Conservation (phyloP, 2,797 vertebrate genomes). For the Esox lucius region DNA sequence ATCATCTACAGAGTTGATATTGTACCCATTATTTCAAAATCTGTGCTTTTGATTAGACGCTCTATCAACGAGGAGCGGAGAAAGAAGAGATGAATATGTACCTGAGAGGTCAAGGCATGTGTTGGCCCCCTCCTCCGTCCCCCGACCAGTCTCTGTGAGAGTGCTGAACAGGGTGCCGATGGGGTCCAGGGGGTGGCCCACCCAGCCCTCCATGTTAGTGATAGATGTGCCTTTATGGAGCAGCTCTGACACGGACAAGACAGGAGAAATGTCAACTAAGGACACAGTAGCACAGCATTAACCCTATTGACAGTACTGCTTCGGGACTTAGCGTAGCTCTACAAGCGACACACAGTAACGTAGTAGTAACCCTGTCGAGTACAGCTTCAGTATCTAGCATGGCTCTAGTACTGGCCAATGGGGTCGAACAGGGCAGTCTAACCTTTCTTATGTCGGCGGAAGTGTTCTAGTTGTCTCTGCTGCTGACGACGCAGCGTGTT, state of each 20-base stretch:
- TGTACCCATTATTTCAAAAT: no score
- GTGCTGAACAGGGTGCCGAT: slow-evolving; percentile 86
- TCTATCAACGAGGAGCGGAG: no score
- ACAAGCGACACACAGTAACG: no score
- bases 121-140: slow-evolving; percentile 73
- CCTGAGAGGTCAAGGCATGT: slow-evolving; percentile 77
- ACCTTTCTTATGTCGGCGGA: slow-evolving; percentile 87
- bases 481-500: slow-evolving; percentile 86
- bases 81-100: slow-evolving; percentile 45
- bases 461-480: slow-evolving; percentile 85
- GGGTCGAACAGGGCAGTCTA: neutral
- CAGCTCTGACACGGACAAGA: slow-evolving; percentile 64
- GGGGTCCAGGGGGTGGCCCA: slow-evolving; percentile 85
- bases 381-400: no score
- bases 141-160: slow-evolving; percentile 82
- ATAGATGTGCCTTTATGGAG: slow-evolving; percentile 83
- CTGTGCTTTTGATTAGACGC: no score
- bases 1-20: no score
- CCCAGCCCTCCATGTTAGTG: slow-evolving; percentile 87
- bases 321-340: neutral
- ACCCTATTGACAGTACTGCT: neutral
- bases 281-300: neutral
- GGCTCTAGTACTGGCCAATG: neutral
- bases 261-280: neutral
- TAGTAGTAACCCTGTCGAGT: no score